Percentiles rank a stretch among this genome's conserved stretches.
Evolutionary conservation across 2,113 vertebrate species (phyloP).

Genomic region (pig (Sus scrofa)): DNA sequence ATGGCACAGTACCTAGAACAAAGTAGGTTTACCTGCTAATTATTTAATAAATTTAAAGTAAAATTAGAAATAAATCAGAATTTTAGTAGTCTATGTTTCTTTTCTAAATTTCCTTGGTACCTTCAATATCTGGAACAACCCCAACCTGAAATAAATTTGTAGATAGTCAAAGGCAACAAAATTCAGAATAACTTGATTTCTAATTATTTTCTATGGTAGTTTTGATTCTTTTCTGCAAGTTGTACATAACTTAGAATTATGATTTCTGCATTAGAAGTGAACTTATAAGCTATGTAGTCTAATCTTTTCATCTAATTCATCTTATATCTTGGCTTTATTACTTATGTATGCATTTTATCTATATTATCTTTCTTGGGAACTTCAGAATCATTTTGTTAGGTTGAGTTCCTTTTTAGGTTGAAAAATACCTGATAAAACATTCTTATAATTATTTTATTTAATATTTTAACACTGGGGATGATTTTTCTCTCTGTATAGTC

Average conservation of each 20-base stretch:
- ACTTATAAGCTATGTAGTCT: neutral
- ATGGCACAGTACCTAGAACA: neutral
- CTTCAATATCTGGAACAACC: neutral
- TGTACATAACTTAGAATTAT: neutral
- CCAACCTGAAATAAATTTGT: neutral
- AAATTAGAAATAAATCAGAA: neutral
- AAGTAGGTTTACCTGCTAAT: neutral
- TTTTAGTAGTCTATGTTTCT: neutral
- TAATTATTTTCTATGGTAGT: neutral
- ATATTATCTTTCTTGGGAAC: neutral
- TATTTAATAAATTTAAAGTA: conserved; percentile 42
- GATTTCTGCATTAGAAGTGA: neutral
- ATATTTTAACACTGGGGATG: neutral
- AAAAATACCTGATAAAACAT: neutral
- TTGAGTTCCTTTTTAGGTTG: neutral
- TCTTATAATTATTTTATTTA: conserved; percentile 9
- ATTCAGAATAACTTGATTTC: neutral
- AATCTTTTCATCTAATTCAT: neutral
- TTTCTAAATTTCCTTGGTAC: conserved; percentile 21
- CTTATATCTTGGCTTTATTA: conserved; percentile 44
- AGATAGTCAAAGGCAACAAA: neutral
- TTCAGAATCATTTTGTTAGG: conserved; percentile 7
- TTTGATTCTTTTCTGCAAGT: conserved; percentile 40
- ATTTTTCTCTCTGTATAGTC: neutral
- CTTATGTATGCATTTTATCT: neutral